Evolutionary conservation across 2,113 vertebrate genomes (phyloP).

Genomic region (Accipiter cooperii): DNA sequence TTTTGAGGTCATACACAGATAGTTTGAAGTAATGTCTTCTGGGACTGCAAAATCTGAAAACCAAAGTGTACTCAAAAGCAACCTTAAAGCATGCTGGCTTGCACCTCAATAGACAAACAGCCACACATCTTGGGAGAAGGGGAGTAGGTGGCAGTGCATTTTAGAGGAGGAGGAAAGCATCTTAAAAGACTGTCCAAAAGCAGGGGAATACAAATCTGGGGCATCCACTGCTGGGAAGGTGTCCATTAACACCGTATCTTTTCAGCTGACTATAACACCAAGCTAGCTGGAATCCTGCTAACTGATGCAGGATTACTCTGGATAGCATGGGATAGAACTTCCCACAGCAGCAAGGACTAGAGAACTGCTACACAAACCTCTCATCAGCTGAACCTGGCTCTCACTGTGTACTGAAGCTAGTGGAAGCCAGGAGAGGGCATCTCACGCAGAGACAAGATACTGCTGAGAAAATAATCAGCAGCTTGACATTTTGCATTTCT

Average conservation of each 20-base stretch:
- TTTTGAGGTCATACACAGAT: background rate
- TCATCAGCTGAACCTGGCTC: background rate
- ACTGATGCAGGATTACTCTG: background rate
- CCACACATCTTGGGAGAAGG: background rate
- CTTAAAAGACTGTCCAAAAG: background rate
- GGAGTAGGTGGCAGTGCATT: background rate
- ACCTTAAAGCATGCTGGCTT: background rate
- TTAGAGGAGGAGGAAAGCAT: background rate
- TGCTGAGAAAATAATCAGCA: background rate
- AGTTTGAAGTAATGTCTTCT: background rate
- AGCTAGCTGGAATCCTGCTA: background rate
- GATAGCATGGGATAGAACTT: background rate
- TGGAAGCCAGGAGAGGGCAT: background rate
- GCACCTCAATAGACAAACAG: background rate
- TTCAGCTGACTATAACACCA: background rate
- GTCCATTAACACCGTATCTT: rapidly evolving
- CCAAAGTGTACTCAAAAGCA: background rate
- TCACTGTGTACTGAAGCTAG: background rate
- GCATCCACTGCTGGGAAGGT: background rate
- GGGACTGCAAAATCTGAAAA: background rate
- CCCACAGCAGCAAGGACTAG: background rate
- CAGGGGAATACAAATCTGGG: background rate
- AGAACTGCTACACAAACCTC: background rate
- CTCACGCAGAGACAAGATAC: background rate
- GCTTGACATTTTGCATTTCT: background rate